Conservation (phyloP, 2,888 invertebrate species). For the Heliconius cydno region DNA sequence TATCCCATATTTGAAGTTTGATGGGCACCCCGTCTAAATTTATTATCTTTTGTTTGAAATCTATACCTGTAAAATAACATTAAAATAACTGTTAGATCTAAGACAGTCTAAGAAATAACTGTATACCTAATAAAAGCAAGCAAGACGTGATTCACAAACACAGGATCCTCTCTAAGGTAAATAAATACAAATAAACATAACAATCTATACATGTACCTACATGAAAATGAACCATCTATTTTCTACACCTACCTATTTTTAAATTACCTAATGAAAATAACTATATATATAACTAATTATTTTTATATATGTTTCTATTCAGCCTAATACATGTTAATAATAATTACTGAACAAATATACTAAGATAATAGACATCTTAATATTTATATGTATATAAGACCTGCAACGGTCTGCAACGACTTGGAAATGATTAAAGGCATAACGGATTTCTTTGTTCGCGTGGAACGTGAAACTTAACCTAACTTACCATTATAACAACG, state of each 20-base stretch:
- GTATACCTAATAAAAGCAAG: background rate
- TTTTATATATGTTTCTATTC: background rate
- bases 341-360: background rate
- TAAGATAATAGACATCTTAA: background rate
- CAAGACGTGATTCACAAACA: background rate
- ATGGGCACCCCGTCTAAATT: conserved; percentile 93
- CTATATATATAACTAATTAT: background rate
- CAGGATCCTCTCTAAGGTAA: background rate
- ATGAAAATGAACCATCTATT: background rate
- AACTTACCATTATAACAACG: conserved; percentile 12
- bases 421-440: conserved; percentile 25
- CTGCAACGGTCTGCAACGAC: conserved; percentile 19
- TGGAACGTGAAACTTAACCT: conserved; percentile 14
- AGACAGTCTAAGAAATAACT: background rate
- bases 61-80: conserved; percentile 87
- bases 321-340: background rate
- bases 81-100: conserved; percentile 10
- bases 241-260: background rate
- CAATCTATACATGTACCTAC: background rate
- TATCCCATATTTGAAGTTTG: conserved; percentile 94
- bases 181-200: background rate
- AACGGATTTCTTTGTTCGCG: conserved; percentile 50
- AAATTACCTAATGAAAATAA: background rate
- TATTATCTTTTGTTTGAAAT: conserved; percentile 95
- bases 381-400: background rate